Evolutionary conservation across 2,113 vertebrate genomes (phyloP).

Genomic region (Marmota monax): DNA sequence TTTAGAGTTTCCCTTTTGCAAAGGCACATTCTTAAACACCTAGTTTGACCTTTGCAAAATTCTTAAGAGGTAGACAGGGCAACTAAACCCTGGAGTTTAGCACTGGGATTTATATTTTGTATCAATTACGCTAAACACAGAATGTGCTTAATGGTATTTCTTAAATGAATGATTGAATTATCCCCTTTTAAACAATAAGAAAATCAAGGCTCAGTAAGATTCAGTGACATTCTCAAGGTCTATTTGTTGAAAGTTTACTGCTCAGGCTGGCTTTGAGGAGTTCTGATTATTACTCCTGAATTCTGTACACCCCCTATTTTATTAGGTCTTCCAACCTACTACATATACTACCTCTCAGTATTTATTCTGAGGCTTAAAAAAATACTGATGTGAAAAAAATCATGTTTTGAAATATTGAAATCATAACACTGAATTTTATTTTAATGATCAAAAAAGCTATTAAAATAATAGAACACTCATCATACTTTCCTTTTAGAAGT

Average conservation of each 20-base stretch:
- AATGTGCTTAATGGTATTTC: neutral
- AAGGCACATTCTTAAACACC: neutral
- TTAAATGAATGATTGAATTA: neutral
- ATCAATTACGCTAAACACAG: neutral
- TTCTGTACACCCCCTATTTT: neutral
- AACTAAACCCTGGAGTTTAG: neutral
- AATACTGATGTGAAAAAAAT: neutral
- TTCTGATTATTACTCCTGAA: neutral
- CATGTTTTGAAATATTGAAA: conserved; percentile 5
- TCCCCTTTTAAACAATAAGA: neutral
- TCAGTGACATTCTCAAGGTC: neutral
- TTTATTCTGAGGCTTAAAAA: neutral
- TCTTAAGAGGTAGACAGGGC: neutral
- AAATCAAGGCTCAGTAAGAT: neutral
- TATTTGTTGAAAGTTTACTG: neutral
- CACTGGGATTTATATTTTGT: neutral
- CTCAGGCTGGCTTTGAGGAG: neutral
- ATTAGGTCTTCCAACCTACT: neutral
- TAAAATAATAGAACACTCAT: neutral
- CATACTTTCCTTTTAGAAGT: neutral
- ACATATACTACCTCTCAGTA: neutral
- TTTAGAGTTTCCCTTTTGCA: neutral
- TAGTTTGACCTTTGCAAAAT: conserved; percentile 32
- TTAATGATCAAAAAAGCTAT: neutral
- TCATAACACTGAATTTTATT: neutral